Percentiles rank a stretch among this genome's conserved stretches.
Evolutionary conservation across 2,797 vertebrate species (phyloP).

Genomic region (Vipera ursinii): DNA sequence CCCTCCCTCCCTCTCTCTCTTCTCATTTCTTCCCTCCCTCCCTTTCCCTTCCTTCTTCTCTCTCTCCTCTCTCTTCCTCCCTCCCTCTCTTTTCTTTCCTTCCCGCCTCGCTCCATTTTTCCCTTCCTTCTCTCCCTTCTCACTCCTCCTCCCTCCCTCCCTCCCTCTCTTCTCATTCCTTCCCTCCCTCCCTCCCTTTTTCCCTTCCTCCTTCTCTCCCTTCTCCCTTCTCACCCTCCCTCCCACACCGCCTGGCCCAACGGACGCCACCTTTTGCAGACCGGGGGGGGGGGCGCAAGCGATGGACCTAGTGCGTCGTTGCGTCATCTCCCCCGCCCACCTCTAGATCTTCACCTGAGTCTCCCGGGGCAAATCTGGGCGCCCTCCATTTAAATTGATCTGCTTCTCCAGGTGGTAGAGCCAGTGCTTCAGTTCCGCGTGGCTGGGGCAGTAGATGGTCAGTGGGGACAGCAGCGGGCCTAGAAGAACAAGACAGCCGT

Average conservation of each 20-base stretch:
- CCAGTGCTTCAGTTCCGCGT: conserved; percentile 85
- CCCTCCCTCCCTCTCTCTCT: no score
- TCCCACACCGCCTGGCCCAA: not conserved
- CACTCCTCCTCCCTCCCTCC: no score
- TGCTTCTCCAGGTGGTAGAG: conserved; percentile 89
- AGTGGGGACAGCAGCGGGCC: conserved; percentile 90
- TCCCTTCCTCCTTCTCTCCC: not conserved
- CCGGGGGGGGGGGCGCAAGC: not conserved
- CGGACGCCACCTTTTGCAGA: not conserved
- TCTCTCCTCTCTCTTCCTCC: rapidly evolving
- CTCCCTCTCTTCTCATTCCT: not conserved
- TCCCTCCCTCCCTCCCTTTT: not conserved
- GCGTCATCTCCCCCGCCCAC: not conserved
- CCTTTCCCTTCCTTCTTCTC: no score
- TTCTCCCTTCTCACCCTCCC: not conserved
- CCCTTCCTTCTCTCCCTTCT: no score
- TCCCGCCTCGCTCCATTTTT: rapidly evolving
- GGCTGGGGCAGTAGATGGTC: conserved; percentile 84
- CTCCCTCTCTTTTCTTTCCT: no score
- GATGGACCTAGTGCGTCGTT: no score
- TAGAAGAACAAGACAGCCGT: conserved; percentile 42
- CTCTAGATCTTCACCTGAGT: conserved; percentile 60
- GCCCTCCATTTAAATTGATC: conserved; percentile 83
- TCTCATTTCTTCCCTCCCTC: no score
- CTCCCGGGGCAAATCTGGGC: conserved; percentile 46